These are phyloP conservation scores for Norana najaformis DNA, from an alignment of 2,888 invertebrate genomes.

Conservation along the genomic window DNA sequence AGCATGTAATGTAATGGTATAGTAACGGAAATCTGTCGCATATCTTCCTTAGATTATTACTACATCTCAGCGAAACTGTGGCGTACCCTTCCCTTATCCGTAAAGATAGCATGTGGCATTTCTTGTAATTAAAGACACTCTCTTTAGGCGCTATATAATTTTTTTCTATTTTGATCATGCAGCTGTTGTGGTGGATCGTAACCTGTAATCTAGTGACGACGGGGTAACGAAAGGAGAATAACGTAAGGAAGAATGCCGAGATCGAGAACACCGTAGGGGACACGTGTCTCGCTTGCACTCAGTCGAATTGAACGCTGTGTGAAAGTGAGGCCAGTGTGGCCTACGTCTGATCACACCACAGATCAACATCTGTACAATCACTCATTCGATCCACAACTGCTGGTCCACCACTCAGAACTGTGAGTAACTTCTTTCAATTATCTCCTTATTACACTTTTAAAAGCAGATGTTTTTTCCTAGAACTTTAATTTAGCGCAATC, in stretches of 20 bases:
- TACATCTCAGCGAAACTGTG: too few species aligned
- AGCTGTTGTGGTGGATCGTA: background rate
- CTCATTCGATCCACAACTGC: background rate
- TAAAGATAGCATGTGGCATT: background rate
- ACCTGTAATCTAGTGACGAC: background rate
- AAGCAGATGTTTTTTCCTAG: too few species aligned
- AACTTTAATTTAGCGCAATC: too few species aligned
- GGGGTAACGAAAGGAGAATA: background rate
- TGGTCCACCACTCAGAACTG: too few species aligned
- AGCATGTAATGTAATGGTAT: too few species aligned
- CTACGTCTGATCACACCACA: background rate
- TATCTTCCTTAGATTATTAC: too few species aligned
- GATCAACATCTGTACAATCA: background rate
- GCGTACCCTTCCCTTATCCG: too few species aligned
- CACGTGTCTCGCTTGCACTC: constrained; percentile 23
- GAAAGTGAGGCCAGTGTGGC: constrained; percentile 32
- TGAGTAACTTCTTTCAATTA: too few species aligned
- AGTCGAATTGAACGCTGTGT: background rate
- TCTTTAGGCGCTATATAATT: background rate
- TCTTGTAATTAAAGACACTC: background rate
- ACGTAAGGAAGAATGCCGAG: background rate
- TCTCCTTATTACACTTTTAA: too few species aligned
- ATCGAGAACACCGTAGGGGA: background rate
- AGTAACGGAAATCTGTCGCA: too few species aligned
- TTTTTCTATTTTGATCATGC: background rate